Conservation (phyloP, 2,797 vertebrate genomes). For the Oryzias sinensis region DNA sequence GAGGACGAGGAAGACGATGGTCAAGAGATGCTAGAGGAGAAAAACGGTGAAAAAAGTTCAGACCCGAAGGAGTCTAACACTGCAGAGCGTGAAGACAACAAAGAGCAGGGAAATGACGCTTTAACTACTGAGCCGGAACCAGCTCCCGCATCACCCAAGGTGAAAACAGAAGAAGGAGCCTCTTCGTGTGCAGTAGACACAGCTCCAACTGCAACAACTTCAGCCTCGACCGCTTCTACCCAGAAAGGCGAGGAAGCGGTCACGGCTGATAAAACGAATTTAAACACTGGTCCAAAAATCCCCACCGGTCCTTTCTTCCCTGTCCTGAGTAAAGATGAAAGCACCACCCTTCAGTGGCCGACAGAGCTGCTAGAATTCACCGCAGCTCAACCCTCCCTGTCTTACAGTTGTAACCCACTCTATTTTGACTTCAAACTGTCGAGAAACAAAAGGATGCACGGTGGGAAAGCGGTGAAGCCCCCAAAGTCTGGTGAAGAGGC, state of each 20-base stretch:
- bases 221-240: constrained; percentile 12
- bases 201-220: constrained; percentile 14
- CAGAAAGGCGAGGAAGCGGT: constrained; percentile 63
- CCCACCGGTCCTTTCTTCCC: constrained; percentile 91
- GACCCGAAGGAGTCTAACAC: constrained; percentile 37
- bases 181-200: constrained; percentile 36
- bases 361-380: constrained; percentile 98
- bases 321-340: constrained; percentile 96
- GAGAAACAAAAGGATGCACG: constrained; percentile 83
- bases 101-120: constrained; percentile 33
- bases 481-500: constrained; percentile 54
- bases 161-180: constrained; percentile 65
- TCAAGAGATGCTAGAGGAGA: constrained; percentile 49
- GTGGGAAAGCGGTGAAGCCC: constrained; percentile 64
- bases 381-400: constrained; percentile 89
- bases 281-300: constrained; percentile 83
- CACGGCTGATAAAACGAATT: constrained; percentile 48
- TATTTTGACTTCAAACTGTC: constrained; percentile 98
- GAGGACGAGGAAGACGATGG: constrained; percentile 55
- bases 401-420: constrained; percentile 97
- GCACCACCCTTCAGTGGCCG: constrained; percentile 96
- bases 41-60: constrained; percentile 35
- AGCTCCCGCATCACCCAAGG: constrained; percentile 56
- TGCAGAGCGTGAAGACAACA: constrained; percentile 49
- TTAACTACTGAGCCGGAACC: constrained; percentile 38